phyloP scores from a whole-genome alignment of 2,888 invertebrate species.

The Tineola bisselliella region DNA sequence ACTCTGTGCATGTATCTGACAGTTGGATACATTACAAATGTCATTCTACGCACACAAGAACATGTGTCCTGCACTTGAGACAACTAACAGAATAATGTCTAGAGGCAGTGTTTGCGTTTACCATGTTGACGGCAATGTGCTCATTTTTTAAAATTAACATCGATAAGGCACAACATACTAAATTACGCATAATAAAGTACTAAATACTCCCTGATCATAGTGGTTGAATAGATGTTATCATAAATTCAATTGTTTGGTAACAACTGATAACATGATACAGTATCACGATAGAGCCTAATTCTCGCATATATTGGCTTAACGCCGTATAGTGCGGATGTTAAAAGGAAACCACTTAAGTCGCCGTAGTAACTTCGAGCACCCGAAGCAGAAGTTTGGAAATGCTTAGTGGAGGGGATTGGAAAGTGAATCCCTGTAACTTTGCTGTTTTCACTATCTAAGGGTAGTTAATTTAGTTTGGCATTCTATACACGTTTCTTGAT shows the following conservation, averaged over 20 bases:
- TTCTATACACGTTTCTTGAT: background rate
- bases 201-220: too few species aligned
- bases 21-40: too few species aligned
- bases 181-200: too few species aligned
- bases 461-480: constrained; percentile 14
- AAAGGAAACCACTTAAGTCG: constrained; percentile 20
- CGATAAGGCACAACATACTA: too few species aligned
- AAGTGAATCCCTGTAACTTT: constrained; percentile 19
- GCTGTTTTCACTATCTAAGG: constrained; percentile 15
- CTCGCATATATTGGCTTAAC: constrained; percentile 8
- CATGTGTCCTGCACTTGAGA: too few species aligned
- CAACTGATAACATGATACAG: background rate
- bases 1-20: too few species aligned
- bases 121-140: too few species aligned
- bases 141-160: too few species aligned
- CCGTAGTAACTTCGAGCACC: constrained; percentile 19
- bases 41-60: too few species aligned
- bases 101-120: too few species aligned
- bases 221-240: background rate
- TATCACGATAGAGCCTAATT: background rate
- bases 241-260: constrained; percentile 4
- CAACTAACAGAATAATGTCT: too few species aligned
- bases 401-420: constrained; percentile 19
- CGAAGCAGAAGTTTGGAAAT: constrained; percentile 20
- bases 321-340: constrained; percentile 16